phyloP scores from a whole-genome alignment of 2,888 invertebrate species.

The Drosophila bunnanda region DNA sequence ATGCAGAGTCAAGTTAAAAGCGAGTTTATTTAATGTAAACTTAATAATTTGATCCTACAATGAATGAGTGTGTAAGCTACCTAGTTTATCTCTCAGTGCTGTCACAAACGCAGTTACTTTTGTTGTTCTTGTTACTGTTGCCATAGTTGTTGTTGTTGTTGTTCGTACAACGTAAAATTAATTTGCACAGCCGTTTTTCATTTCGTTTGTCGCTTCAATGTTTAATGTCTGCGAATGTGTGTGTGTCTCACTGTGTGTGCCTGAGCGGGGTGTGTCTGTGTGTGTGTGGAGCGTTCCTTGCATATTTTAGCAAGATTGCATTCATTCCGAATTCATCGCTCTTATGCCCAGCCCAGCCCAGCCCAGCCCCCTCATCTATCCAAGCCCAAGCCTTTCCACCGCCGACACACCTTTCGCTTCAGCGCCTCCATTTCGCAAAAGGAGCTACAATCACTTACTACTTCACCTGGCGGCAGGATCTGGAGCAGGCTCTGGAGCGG shows the following conservation, averaged over 20 bases:
- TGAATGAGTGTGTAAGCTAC: not conserved
- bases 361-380: conserved; percentile 20
- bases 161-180: conserved; percentile 68
- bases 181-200: conserved; percentile 78
- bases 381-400: not conserved
- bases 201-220: conserved; percentile 66
- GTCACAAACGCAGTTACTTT: conserved; percentile 48
- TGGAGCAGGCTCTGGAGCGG: conserved; percentile 6
- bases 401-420: conserved; percentile 50
- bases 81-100: conserved; percentile 20
- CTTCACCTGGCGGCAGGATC: conserved; percentile 13
- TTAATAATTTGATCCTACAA: no score
- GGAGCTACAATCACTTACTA: conserved; percentile 60
- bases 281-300: conserved; percentile 67
- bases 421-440: conserved; percentile 41
- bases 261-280: conserved; percentile 28
- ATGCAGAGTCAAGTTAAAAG: no score
- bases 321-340: conserved; percentile 66
- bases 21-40: no score
- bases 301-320: conserved; percentile 75
- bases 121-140: conserved; percentile 42
- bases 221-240: conserved; percentile 57
- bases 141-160: conserved; percentile 53
- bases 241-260: conserved; percentile 7
- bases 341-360: conserved; percentile 25